phyloP scores from a whole-genome alignment of 35 echinoderm and acorn worm species.

The Diadema setosum region DNA sequence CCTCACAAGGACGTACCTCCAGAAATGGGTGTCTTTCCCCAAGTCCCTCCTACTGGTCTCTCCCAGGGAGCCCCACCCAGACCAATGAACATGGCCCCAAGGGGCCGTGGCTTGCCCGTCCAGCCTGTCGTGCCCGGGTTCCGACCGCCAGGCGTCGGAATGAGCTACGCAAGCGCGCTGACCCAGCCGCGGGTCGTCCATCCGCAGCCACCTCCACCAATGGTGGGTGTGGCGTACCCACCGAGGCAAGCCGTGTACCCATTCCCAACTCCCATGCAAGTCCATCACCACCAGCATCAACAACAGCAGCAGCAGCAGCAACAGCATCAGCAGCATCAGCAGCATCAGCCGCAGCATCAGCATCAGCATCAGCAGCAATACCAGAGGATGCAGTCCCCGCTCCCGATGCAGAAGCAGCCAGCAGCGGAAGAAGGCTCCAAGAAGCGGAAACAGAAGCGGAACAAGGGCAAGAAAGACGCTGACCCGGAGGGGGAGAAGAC shows the following conservation, averaged over 20 bases:
- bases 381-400: background rate
- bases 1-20: background rate
- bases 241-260: background rate
- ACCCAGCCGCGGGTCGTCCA: background rate
- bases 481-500: background rate
- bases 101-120: background rate
- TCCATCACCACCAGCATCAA: background rate
- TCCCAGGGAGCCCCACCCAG: too few relatives aligned
- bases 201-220: background rate
- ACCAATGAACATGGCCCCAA: background rate
- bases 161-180: background rate
- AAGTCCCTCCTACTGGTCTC: background rate
- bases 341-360: background rate
- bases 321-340: background rate
- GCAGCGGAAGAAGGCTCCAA: background rate
- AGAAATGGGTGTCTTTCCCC: background rate
- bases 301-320: slow-evolving; percentile 20
- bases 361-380: slow-evolving; percentile 19
- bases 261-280: background rate
- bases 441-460: slow-evolving; percentile 50
- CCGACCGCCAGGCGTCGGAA: background rate
- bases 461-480: background rate
- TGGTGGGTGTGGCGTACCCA: background rate
- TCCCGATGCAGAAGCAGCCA: background rate
- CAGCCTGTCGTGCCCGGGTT: background rate